Conservation (phyloP, 2,113 vertebrate species). For the Anarhynchus alexandrinus region DNA sequence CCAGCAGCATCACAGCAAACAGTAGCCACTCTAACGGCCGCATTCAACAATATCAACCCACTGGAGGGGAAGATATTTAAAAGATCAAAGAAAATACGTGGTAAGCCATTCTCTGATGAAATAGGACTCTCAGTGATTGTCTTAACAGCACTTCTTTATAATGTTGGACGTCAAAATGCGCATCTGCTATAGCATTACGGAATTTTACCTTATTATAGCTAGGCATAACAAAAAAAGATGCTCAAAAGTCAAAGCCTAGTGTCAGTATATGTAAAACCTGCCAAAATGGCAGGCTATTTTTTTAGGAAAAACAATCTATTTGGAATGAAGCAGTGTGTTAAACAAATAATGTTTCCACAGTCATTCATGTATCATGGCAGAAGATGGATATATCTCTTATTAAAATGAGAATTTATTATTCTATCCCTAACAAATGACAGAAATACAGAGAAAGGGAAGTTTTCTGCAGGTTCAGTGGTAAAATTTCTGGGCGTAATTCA, state of each 20-base stretch:
- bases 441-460: neutral
- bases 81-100: neutral
- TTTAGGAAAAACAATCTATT: neutral
- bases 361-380: neutral
- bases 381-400: neutral
- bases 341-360: neutral
- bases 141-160: neutral
- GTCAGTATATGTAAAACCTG: neutral
- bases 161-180: neutral
- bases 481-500: neutral
- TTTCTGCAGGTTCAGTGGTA: neutral
- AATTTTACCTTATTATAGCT: neutral
- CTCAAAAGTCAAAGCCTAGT: neutral
- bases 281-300: neutral
- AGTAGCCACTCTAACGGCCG: neutral
- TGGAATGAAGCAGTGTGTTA: neutral
- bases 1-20: neutral
- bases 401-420: neutral
- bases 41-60: neutral
- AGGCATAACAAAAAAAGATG: neutral
- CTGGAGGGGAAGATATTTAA: accelerated
- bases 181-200: accelerated
- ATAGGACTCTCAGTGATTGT: accelerated
- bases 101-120: neutral
- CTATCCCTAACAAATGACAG: neutral